These are phyloP conservation scores for Phenacoccus solenopsis DNA, from an alignment of 1,140 invertebrate genomes.

Conservation along the genomic window DNA sequence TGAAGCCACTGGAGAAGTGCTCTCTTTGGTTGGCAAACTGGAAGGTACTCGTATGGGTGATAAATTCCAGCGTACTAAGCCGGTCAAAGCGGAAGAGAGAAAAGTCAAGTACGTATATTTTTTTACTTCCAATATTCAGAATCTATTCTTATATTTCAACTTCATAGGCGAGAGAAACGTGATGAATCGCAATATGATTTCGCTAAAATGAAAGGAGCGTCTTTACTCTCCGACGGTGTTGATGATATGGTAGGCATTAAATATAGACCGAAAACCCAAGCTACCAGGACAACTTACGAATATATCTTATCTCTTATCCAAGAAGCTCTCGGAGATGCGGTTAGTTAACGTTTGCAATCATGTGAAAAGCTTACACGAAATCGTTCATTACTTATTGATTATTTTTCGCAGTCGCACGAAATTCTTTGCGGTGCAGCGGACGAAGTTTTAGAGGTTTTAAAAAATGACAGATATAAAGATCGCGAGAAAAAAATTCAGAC, in stretches of 20 bases:
- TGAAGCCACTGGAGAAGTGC: conserved; percentile 98
- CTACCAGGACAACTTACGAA: conserved; percentile 95
- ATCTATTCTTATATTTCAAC: not conserved
- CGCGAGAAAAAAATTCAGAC: conserved; percentile 88
- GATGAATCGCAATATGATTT: conserved; percentile 88
- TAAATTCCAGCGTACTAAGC: conserved; percentile 73
- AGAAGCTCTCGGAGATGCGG: conserved; percentile 91
- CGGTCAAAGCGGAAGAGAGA: conserved; percentile 75
- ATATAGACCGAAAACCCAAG: conserved; percentile 93
- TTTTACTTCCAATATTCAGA: conserved; percentile 16
- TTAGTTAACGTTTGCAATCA: conserved; percentile 26
- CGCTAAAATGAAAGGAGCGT: conserved; percentile 75
- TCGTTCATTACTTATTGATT: not conserved
- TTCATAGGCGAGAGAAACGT: conserved; percentile 58
- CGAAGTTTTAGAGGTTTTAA: conserved; percentile 88
- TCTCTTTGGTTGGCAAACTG: conserved; percentile 85
- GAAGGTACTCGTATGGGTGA: conserved; percentile 94
- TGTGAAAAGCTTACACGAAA: not conserved
- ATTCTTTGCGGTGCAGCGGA: conserved; percentile 96
- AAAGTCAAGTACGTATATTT: conserved; percentile 66
- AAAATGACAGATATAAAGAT: conserved; percentile 90
- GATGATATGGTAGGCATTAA: conserved; percentile 88
- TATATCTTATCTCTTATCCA: conserved; percentile 92
- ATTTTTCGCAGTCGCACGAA: conserved; percentile 58
- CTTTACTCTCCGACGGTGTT: conserved; percentile 72